Evolutionary conservation across 37 sponge, comb jelly and placozoan genomes (phyloP).

Genomic region (Crambe crambe): DNA sequence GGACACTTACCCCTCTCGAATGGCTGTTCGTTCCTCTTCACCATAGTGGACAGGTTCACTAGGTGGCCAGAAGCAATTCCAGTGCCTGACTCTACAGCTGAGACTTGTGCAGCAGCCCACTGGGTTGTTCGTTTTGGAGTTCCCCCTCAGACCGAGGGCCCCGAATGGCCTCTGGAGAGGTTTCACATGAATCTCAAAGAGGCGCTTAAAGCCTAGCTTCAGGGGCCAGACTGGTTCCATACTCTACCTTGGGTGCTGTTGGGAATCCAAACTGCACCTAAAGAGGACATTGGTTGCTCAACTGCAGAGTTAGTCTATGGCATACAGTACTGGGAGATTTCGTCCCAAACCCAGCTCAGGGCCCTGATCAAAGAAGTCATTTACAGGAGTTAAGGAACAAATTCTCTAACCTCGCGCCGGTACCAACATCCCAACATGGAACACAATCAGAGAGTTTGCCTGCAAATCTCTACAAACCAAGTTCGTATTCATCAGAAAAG

Average conservation of each 20-base stretch:
- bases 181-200: conserved; percentile 14
- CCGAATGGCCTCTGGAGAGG: neutral
- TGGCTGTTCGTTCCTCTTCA: conserved; percentile 38
- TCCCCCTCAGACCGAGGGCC: neutral
- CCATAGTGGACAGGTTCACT: conserved; percentile 31
- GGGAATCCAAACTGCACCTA: conserved; percentile 42
- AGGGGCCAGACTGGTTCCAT: conserved; percentile 27
- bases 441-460: neutral
- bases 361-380: neutral
- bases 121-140: neutral
- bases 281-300: conserved; percentile 41
- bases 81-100: neutral
- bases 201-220: conserved; percentile 5
- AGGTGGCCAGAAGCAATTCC: conserved; percentile 47
- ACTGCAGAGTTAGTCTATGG: conserved; percentile 33
- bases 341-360: too few relatives aligned
- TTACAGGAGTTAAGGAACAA: conserved; percentile 11
- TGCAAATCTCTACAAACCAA: too few relatives aligned
- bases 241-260: conserved; percentile 34
- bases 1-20: conserved; percentile 30
- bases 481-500: conserved; percentile 4
- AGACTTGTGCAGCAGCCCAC: neutral
- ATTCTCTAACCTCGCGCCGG: conserved; percentile 10
- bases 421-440: conserved; percentile 27
- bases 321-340: too few relatives aligned